phyloP scores from a whole-genome alignment of 2,113 vertebrate genomes.

The Bos indicus region DNA sequence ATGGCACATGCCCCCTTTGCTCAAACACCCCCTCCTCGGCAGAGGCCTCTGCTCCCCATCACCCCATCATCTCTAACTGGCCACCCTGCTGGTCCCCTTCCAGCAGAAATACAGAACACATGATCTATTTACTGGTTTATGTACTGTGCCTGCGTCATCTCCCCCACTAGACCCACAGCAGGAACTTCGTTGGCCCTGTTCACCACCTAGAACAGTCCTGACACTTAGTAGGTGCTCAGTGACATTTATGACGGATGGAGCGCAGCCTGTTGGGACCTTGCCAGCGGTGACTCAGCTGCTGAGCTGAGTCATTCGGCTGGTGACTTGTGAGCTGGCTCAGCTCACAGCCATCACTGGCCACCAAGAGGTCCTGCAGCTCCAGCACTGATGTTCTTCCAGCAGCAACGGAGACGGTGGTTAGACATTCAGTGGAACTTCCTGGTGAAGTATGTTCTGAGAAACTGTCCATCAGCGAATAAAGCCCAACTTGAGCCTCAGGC shows the following conservation, averaged over 20 bases:
- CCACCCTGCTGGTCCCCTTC: not conserved
- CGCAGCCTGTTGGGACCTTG: not conserved
- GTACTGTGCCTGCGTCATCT: too few relatives aligned
- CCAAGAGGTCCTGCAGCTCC: not conserved
- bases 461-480: not conserved
- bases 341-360: not conserved
- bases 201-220: not conserved
- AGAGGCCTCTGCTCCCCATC: not conserved
- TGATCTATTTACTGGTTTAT: accelerated
- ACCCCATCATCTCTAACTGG: too few relatives aligned
- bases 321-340: not conserved
- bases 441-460: not conserved
- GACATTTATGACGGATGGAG: not conserved
- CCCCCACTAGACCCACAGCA: not conserved
- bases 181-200: accelerated
- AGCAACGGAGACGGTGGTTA: not conserved
- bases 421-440: not conserved
- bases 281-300: not conserved
- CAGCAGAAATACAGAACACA: not conserved
- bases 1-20: not conserved
- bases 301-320: not conserved
- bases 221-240: not conserved
- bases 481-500: not conserved
- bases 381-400: not conserved
- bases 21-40: accelerated